Evolutionary conservation across 2,888 invertebrate genomes (phyloP).

Genomic region (Drosophila vallismaia): DNA sequence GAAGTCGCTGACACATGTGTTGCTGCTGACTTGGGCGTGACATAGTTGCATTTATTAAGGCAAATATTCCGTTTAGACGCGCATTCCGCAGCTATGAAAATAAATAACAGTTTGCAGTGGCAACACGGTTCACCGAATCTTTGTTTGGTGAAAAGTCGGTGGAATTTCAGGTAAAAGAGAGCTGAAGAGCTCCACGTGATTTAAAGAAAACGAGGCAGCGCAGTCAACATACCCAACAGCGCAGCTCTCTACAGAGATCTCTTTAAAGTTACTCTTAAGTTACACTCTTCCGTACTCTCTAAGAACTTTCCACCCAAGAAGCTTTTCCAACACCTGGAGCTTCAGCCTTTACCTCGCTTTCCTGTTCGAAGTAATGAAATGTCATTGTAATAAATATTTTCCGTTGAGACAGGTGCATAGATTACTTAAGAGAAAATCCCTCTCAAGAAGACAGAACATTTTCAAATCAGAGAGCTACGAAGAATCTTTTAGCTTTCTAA

Average conservation of each 20-base stretch:
- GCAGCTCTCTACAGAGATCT: not conserved
- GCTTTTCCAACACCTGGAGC: conserved; percentile 41
- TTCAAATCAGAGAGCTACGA: not conserved
- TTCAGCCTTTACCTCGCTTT: conserved; percentile 19
- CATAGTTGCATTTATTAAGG: conserved; percentile 78
- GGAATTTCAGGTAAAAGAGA: conserved; percentile 18
- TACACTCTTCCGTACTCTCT: conserved; percentile 16
- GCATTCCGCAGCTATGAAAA: conserved; percentile 67
- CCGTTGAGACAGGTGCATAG: conserved; percentile 60
- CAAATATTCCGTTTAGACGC: conserved; percentile 61
- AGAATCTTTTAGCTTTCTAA: conserved; percentile 60
- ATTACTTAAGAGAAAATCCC: conserved; percentile 43
- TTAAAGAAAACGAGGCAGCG: conserved; percentile 5
- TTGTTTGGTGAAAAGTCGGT: conserved; percentile 8
- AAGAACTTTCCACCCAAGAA: conserved; percentile 40
- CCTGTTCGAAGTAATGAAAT: conserved; percentile 72
- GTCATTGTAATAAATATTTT: conserved; percentile 62
- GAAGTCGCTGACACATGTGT: conserved; percentile 67
- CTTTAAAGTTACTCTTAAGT: conserved; percentile 46
- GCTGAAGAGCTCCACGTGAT: conserved; percentile 7
- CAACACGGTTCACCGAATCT: conserved; percentile 41
- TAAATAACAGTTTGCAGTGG: conserved; percentile 56
- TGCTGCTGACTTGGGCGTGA: conserved; percentile 70
- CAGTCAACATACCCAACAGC: not conserved
- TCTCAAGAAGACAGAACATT: conserved; percentile 1